Evolutionary conservation across 2,113 vertebrate genomes (phyloP).

Genomic region (Corythornis cristatus): DNA sequence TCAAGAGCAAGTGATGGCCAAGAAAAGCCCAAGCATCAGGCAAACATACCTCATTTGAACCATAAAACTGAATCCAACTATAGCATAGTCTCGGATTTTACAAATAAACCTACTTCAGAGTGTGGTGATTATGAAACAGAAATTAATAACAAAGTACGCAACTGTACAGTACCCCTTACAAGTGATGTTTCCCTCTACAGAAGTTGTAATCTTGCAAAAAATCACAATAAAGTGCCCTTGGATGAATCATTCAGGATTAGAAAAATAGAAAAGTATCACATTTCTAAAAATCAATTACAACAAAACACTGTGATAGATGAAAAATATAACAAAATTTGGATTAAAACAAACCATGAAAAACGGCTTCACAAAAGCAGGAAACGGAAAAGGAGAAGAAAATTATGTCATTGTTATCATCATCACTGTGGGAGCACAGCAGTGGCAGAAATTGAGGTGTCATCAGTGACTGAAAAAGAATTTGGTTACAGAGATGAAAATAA

Average conservation of each 20-base stretch:
- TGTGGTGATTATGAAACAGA: background rate
- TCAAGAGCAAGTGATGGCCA: conserved; percentile 68
- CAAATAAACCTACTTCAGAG: background rate
- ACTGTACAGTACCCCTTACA: background rate
- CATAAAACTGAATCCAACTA: conserved; percentile 38
- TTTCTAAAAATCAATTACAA: conserved; percentile 46
- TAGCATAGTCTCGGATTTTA: background rate
- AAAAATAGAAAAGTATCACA: conserved; percentile 56
- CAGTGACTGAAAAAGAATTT: conserved; percentile 6
- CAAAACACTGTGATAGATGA: conserved; percentile 47
- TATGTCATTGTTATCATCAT: conserved; percentile 54
- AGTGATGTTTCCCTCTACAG: background rate
- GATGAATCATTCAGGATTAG: conserved; percentile 59
- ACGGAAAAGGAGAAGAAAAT: conserved; percentile 70
- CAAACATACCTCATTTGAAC: conserved; percentile 50
- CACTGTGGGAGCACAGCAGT: conserved; percentile 25
- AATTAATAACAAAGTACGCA: background rate
- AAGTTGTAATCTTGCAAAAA: conserved; percentile 52
- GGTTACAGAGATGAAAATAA: background rate
- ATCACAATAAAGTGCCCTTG: conserved; percentile 40
- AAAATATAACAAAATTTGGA: conserved; percentile 57
- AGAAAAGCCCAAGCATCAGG: conserved; percentile 56
- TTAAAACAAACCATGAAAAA: conserved; percentile 58
- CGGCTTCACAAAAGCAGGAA: conserved; percentile 70
- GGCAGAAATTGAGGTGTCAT: conserved; percentile 11